Evolutionary conservation across 2,797 vertebrate genomes (phyloP), one percentile per base, ranked within the genome.

Genomic region (Myotis findleyi): DNA sequence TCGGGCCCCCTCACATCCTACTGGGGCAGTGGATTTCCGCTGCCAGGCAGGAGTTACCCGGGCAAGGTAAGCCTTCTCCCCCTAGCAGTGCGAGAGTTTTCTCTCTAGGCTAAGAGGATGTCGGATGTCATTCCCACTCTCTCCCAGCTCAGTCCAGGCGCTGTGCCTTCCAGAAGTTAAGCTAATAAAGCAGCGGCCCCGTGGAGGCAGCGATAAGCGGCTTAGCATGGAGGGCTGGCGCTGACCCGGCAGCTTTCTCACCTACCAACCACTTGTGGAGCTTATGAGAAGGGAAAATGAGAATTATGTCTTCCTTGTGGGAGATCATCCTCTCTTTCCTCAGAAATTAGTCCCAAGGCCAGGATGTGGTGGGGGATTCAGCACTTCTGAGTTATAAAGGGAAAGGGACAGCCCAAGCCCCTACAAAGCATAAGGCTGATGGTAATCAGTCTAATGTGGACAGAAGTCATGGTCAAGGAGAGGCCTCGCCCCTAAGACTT

Each of bases 251-350:
- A 41, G 88, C 33, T 69, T 88, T 73, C 71, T 89, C 89, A 86
- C 91, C 79, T 82, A 79, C 83, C 10, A 38, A 49, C 89, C 94
- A 95, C 91, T 71, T 95, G 75, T 87, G 82, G 82, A 53, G 81
- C 77, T 93, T 47, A 7, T 0, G 5, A 94, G 44, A 75, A 81
- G 23, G 59, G n/a, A 72, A 72, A 62, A 77, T 0, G 23, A 79
- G 92, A 84, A 75, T 90, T 27, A 12, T 33, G 75, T 47, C 57
- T 73, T 27, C 33, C 30, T 80, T 69, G 53, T 25, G n/a, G 82
- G 68, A 81, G 8, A 71, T 1, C 0, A 1, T 76, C 44, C 80
- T 68, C 72, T 64, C 14, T 59, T 71, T 91, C 89, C 64, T 77
- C 20, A 11, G 89, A 90, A 96, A 93, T 93, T 33, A 79, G 87